Evolutionary conservation across 2,888 invertebrate genomes (phyloP).

Genomic region (Eustalomyia histrio): DNA sequence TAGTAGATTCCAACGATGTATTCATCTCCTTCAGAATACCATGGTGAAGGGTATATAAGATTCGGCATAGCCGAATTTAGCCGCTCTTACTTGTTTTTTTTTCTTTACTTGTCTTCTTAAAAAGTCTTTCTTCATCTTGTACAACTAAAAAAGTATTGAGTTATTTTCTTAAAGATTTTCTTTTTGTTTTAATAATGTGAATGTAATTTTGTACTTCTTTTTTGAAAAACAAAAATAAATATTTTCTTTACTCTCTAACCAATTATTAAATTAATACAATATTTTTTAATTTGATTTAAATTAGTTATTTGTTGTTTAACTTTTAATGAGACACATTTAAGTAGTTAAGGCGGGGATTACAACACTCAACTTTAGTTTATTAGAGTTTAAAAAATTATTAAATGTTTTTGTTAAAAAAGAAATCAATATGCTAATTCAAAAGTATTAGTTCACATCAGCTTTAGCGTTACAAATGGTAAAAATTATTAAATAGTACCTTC

Average conservation of each 20-base stretch:
- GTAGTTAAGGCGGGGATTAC: slow-evolving; percentile 52
- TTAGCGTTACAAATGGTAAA: too few species aligned
- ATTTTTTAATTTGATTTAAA: slow-evolving; percentile 6
- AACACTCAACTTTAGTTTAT: neutral
- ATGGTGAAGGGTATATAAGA: too few species aligned
- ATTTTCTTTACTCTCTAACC: slow-evolving; percentile 38
- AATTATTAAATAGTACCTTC: too few species aligned
- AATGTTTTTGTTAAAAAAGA: too few species aligned
- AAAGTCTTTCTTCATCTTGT: slow-evolving; percentile 70
- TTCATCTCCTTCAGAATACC: too few species aligned
- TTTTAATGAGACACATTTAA: slow-evolving; percentile 60
- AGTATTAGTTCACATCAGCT: too few species aligned
- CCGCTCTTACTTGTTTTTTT: too few species aligned
- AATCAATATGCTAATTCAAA: too few species aligned
- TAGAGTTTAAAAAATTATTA: too few species aligned
- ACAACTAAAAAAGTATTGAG: slow-evolving; percentile 43
- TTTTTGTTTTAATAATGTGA: slow-evolving; percentile 58
- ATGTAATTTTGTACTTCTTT: slow-evolving; percentile 67
- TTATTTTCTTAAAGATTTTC: slow-evolving; percentile 35
- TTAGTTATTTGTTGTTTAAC: slow-evolving; percentile 38
- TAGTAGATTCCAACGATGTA: too few species aligned
- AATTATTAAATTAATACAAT: slow-evolving; percentile 44
- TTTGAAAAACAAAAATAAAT: slow-evolving; percentile 19
- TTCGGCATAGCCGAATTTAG: too few species aligned
- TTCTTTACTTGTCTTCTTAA: slow-evolving; percentile 72